Conservation (phyloP, 2,113 vertebrate genomes). For the Taurulus bubalis region DNA sequence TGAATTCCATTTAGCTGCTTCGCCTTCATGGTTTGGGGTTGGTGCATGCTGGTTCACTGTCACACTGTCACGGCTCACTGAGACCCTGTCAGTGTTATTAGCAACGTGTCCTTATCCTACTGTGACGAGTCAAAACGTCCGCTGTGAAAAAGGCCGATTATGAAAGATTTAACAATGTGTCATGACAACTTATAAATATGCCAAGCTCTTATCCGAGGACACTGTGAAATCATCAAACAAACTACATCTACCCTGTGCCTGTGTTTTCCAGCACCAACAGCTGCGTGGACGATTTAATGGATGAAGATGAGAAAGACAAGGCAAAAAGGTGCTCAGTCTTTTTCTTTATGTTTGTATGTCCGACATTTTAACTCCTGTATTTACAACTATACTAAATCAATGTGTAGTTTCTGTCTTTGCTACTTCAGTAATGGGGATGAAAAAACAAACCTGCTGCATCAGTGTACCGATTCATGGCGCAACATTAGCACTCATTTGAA, state of each 20-base stretch:
- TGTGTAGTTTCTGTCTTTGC: neutral
- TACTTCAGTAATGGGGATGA: neutral
- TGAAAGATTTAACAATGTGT: neutral
- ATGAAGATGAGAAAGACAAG: conserved; percentile 95
- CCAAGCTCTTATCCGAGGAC: neutral
- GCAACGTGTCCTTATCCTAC: neutral
- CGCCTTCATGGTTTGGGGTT: neutral
- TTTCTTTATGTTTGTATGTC: neutral
- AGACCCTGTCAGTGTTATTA: neutral
- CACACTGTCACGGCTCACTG: neutral
- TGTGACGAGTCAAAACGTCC: neutral
- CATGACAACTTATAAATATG: neutral
- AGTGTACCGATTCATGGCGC: neutral
- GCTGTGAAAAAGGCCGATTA: neutral
- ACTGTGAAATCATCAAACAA: neutral
- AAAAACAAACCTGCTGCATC: neutral
- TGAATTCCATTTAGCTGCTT: neutral
- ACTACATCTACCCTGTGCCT: conserved; percentile 31
- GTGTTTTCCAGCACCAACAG: conserved; percentile 85
- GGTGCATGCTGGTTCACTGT: neutral
- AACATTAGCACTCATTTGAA: too few species aligned
- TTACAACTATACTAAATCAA: neutral
- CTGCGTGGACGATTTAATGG: conserved; percentile 91
- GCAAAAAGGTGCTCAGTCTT: conserved; percentile 88
- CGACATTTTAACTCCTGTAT: neutral